Conservation (phyloP, 2,797 vertebrate genomes). For the Eleutherodactylus coqui region DNA sequence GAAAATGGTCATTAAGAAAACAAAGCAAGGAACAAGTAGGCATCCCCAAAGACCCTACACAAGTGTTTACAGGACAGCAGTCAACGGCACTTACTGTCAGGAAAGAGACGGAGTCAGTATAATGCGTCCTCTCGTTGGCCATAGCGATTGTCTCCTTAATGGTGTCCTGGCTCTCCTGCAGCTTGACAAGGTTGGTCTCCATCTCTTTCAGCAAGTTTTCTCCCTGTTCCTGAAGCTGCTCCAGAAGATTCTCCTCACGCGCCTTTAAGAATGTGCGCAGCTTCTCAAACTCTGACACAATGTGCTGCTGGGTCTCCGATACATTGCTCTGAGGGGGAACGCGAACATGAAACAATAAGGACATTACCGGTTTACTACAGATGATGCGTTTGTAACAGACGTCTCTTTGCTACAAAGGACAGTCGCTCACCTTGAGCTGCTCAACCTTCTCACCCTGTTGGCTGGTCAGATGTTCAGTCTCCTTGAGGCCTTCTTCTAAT, state of each 20-base stretch:
- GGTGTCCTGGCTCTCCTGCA: constrained; percentile 53
- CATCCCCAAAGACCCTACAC: neutral
- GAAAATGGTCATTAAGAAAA: neutral
- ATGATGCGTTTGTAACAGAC: neutral
- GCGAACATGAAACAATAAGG: neutral
- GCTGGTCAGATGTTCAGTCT: constrained; percentile 30
- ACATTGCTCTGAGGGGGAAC: constrained; percentile 66
- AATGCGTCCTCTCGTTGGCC: constrained; percentile 33
- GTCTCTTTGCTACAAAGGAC: neutral
- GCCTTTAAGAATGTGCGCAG: constrained; percentile 72
- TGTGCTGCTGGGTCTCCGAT: constrained; percentile 65
- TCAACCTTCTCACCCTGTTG: constrained; percentile 48
- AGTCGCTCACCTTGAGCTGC: constrained; percentile 44
- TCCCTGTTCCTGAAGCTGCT: constrained; percentile 65
- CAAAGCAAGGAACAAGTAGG: neutral
- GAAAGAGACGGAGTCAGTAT: constrained; percentile 43
- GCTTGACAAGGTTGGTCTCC: constrained; percentile 56
- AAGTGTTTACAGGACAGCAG: neutral
- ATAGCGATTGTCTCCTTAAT: constrained; percentile 41
- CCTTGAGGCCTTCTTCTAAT: constrained; percentile 48
- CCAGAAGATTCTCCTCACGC: constrained; percentile 70
- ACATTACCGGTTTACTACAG: neutral
- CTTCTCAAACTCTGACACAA: constrained; percentile 73
- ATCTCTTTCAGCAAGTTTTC: constrained; percentile 46
- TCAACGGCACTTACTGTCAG: constrained; percentile 42